These are phyloP conservation scores for Chorisops tibialis DNA, from an alignment of 2,888 invertebrate species.

Conservation along the genomic window DNA sequence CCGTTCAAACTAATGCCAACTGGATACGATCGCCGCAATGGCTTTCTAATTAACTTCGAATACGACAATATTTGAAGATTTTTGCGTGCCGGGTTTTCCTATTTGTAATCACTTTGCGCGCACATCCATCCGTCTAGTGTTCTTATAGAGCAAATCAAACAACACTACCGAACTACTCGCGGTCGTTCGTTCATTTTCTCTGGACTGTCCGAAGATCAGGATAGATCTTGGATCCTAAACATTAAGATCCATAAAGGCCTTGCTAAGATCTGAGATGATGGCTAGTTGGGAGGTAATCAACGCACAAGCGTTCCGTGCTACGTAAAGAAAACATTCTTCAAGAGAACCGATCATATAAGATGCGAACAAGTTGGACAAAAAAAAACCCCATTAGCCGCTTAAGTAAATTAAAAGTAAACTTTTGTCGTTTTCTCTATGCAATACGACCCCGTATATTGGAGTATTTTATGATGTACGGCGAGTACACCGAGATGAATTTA, in stretches of 20 bases:
- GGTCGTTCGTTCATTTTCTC: not conserved
- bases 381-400: conserved; percentile 27
- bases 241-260: not conserved
- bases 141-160: conserved; percentile 21
- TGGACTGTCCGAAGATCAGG: not conserved
- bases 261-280: too few relatives aligned
- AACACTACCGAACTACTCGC: not conserved
- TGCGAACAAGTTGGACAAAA: not conserved
- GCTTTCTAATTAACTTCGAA: conserved; percentile 23
- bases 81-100: conserved; percentile 13
- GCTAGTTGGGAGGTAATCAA: conserved; percentile 4
- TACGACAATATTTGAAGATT: conserved; percentile 15
- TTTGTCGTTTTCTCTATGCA: conserved; percentile 11
- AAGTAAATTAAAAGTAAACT: conserved; percentile 33
- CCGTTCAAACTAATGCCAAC: too few relatives aligned
- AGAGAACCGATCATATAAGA: not conserved
- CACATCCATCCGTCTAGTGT: conserved; percentile 14
- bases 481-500: too few relatives aligned
- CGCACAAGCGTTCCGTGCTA: not conserved
- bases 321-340: conserved; percentile 10
- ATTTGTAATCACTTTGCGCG: conserved; percentile 28
- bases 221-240: not conserved
- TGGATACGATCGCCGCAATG: conserved; percentile 5
- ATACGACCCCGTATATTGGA: not conserved
- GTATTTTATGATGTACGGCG: too few relatives aligned